Conservation (phyloP, 2,888 invertebrate species). For the Idaea straminata region DNA sequence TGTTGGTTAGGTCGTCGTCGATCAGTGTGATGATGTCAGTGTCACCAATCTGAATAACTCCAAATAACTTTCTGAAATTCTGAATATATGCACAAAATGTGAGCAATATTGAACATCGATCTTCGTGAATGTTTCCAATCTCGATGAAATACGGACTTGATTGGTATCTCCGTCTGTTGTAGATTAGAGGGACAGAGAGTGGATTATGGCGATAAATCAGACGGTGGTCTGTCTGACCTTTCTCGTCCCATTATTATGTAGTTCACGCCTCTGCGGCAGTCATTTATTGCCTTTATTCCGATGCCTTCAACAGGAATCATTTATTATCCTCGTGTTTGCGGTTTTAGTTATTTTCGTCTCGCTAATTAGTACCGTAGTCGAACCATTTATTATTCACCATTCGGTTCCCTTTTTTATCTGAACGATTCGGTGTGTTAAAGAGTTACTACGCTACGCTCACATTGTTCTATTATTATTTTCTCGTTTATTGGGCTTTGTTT, state of each 20-base stretch:
- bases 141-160: background rate
- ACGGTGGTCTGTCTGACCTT: conserved; percentile 40
- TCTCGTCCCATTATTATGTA: conserved; percentile 44
- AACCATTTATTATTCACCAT: conserved; percentile 24
- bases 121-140: background rate
- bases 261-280: conserved; percentile 36
- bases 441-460: conserved; percentile 24
- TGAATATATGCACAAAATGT: background rate
- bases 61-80: too few relatives aligned
- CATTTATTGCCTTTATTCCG: conserved; percentile 38
- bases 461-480: conserved; percentile 29
- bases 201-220: conserved; percentile 30
- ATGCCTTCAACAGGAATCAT: conserved; percentile 25
- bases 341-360: conserved; percentile 28
- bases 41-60: background rate
- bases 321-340: conserved; percentile 44
- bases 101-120: background rate
- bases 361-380: conserved; percentile 28
- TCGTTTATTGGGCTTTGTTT: background rate
- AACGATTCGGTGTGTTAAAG: conserved; percentile 16
- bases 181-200: conserved; percentile 17
- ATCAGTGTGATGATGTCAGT: background rate
- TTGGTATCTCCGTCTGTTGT: background rate
- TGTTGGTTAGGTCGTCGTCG: background rate
- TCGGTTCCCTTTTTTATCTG: conserved; percentile 7